These are phyloP conservation scores for Macrobrachium nipponense DNA, from an alignment of 1,140 invertebrate genomes.

Conservation along the genomic window DNA sequence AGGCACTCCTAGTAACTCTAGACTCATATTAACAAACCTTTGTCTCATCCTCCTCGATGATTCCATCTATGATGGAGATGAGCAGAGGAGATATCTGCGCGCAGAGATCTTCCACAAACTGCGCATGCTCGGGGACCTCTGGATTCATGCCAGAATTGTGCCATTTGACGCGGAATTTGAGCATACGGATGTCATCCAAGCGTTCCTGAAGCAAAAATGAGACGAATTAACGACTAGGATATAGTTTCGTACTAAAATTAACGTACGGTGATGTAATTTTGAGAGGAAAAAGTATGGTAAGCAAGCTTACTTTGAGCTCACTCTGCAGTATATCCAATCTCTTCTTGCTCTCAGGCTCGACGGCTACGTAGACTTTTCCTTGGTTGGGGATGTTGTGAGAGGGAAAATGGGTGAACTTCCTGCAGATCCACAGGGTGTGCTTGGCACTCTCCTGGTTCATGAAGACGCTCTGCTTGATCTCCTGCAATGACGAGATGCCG, in stretches of 20 bases:
- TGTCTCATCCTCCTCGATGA: constrained; percentile 73
- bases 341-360: constrained; percentile 76
- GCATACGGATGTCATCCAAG: constrained; percentile 75
- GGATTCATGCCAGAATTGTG: constrained; percentile 71
- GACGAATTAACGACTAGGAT: too few species aligned
- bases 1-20: neutral
- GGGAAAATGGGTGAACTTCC: constrained; percentile 70
- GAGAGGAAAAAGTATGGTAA: neutral
- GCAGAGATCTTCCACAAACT: constrained; percentile 75
- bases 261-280: constrained; percentile 1
- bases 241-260: neutral
- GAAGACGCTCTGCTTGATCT: constrained; percentile 82
- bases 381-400: constrained; percentile 62
- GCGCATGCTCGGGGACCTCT: constrained; percentile 73
- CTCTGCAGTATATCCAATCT: constrained; percentile 78
- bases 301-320: constrained; percentile 75
- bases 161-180: constrained; percentile 74
- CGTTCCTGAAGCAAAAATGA: constrained; percentile 69
- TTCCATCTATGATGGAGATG: constrained; percentile 72
- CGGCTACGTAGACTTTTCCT: constrained; percentile 66
- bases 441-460: constrained; percentile 80
- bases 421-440: constrained; percentile 80
- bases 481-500: constrained; percentile 68
- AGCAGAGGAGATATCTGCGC: constrained; percentile 72
- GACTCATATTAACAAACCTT: constrained; percentile 65